Percentiles rank a stretch among this genome's conserved stretches.
Conservation (phyloP, 1,140 invertebrate genomes). For the Zelostemma sp. region DNA sequence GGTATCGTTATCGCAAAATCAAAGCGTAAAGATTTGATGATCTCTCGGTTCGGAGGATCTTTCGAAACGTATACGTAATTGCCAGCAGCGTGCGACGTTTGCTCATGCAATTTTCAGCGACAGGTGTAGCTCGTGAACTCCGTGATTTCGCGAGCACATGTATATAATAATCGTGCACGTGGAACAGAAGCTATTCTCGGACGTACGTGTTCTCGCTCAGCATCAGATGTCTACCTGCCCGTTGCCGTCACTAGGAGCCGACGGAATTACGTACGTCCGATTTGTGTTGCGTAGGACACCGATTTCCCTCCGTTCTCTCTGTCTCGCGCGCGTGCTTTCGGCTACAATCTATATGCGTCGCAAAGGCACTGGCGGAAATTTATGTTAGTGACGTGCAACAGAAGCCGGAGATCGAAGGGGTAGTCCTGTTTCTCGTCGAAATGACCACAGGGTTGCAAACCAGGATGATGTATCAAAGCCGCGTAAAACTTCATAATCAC, state of each 20-base stretch:
- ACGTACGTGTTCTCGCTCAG: conserved; percentile 25
- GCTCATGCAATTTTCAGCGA: background rate
- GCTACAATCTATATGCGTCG: conserved; percentile 26
- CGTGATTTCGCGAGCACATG: conserved; percentile 11
- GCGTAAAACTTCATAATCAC: background rate
- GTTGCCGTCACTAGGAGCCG: conserved; percentile 16
- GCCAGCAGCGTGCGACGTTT: background rate
- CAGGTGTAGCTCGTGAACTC: conserved; percentile 11
- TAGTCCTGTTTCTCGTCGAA: conserved; percentile 36
- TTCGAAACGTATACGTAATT: background rate
- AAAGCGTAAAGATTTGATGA: too few relatives aligned
- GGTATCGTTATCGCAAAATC: too few relatives aligned
- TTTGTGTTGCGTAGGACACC: conserved; percentile 15
- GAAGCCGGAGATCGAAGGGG: conserved; percentile 38
- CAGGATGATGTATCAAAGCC: conserved; percentile 28
- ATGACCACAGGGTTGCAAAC: conserved; percentile 13
- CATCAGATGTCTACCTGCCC: conserved; percentile 17
- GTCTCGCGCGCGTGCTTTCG: conserved; percentile 17
- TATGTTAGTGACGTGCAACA: conserved; percentile 37
- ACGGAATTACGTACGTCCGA: conserved; percentile 29
- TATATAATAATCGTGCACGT: conserved; percentile 22
- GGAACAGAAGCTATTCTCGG: conserved; percentile 22
- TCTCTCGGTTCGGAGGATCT: background rate
- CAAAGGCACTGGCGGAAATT: conserved; percentile 27
- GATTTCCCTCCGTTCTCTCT: conserved; percentile 1